Percentiles rank a stretch among this genome's conserved stretches.
Conservation (phyloP, 1,140 invertebrate genomes). For the Drosophila kepulauana region DNA sequence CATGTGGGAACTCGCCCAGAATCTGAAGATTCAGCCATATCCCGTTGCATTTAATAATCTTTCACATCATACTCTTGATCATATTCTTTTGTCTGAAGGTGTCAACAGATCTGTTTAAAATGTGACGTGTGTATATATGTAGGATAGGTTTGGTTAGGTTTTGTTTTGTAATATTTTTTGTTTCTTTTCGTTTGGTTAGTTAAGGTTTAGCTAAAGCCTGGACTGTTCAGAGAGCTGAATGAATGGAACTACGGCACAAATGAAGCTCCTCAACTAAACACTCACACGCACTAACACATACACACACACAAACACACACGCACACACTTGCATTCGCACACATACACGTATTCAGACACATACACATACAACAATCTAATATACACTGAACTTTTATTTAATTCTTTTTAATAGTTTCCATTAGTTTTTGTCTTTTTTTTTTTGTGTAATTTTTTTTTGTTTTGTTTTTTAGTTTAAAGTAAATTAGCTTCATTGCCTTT, state of each 20-base stretch:
- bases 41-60: conserved; percentile 31
- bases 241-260: conserved; percentile 26
- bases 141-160: conserved; percentile 15
- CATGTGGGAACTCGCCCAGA: conserved; percentile 32
- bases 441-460: background rate
- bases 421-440: conserved; percentile 7
- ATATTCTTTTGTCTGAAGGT: conserved; percentile 29
- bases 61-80: conserved; percentile 19
- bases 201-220: conserved; percentile 34
- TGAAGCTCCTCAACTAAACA: conserved; percentile 20
- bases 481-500: conserved; percentile 54
- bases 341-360: background rate
- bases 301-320: conserved; percentile 15
- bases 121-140: conserved; percentile 12
- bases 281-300: conserved; percentile 28
- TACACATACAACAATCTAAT: conserved; percentile 37
- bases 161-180: no score
- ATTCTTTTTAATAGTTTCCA: conserved; percentile 22
- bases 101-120: conserved; percentile 23
- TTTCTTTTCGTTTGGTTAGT: conserved; percentile 1
- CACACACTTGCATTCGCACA: background rate
- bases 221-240: conserved; percentile 29
- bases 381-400: conserved; percentile 35
- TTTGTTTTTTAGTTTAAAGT: conserved; percentile 37
- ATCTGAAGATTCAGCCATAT: conserved; percentile 18